Percentiles rank a stretch among this genome's conserved stretches.
These are phyloP conservation scores for Meganola albula DNA, from an alignment of 2,888 invertebrate genomes.

Conservation along the genomic window DNA sequence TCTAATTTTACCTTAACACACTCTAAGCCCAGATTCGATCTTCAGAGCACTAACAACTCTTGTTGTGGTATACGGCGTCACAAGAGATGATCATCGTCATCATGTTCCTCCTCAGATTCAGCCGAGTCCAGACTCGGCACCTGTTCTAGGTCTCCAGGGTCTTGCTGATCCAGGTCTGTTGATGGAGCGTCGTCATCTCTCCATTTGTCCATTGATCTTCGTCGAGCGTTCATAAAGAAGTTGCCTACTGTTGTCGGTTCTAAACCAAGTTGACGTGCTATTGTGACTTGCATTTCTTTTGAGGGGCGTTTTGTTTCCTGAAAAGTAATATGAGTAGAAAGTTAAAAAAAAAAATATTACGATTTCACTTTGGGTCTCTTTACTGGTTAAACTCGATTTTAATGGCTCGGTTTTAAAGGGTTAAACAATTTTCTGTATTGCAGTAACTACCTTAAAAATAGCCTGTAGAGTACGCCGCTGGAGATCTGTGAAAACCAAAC, in stretches of 20 bases:
- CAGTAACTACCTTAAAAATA: constrained; percentile 99
- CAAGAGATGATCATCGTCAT: constrained; percentile 74
- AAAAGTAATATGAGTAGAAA: too few relatives aligned
- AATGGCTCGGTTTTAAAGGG: too few relatives aligned
- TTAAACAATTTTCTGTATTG: too few relatives aligned
- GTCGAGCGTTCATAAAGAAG: constrained; percentile 99
- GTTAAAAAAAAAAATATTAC: background rate
- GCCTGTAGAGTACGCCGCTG: constrained; percentile 99
- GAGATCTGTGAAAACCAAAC: constrained; percentile 99
- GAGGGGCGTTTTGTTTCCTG: constrained; percentile 99
- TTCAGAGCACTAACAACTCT: constrained; percentile 70
- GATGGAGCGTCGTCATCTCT: constrained; percentile 92
- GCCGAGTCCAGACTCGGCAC: constrained; percentile 64
- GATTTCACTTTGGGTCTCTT: too few relatives aligned
- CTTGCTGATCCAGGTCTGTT: constrained; percentile 65
- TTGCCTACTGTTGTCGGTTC: constrained; percentile 99
- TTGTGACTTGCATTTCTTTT: constrained; percentile 99
- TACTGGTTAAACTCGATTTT: too few relatives aligned
- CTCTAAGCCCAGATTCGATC: constrained; percentile 40
- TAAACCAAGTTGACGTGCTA: constrained; percentile 96
- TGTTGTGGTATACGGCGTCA: constrained; percentile 68
- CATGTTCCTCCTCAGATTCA: constrained; percentile 67
- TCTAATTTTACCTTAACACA: too few relatives aligned
- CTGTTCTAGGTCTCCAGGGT: constrained; percentile 72
- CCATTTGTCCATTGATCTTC: constrained; percentile 99